These are phyloP conservation scores for Thereva unica DNA, from an alignment of 2,888 invertebrate species.

Conservation along the genomic window DNA sequence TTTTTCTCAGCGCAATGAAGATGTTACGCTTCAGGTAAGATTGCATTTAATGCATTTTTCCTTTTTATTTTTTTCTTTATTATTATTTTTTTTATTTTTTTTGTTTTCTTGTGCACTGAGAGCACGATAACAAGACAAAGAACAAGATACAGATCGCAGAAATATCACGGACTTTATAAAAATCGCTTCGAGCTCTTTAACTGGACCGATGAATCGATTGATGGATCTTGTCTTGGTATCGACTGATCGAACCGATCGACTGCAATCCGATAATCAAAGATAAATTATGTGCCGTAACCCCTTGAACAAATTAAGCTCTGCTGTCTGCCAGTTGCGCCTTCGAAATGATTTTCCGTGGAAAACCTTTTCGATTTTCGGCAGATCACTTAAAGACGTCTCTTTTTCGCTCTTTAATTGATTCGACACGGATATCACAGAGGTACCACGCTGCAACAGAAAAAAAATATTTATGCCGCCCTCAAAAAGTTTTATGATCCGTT, in stretches of 20 bases:
- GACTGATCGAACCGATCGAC: not conserved
- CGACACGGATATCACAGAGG: slow-evolving; percentile 18
- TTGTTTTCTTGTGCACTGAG: slow-evolving; percentile 4
- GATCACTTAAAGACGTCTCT: slow-evolving; percentile 4
- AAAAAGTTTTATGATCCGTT: slow-evolving; percentile 6
- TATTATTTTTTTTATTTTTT: slow-evolving; percentile 10
- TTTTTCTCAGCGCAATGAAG: slow-evolving; percentile 25
- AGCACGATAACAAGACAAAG: slow-evolving; percentile 1
- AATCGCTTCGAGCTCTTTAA: slow-evolving; percentile 19
- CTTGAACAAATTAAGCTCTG: slow-evolving; percentile 19
- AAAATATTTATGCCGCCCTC: slow-evolving; percentile 5
- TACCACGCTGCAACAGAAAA: slow-evolving; percentile 13
- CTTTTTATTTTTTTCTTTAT: not conserved
- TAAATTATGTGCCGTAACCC: not conserved
- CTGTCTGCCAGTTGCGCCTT: not conserved
- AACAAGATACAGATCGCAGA: not conserved
- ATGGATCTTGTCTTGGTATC: not conserved
- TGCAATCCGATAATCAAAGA: slow-evolving; percentile 22
- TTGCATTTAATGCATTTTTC: slow-evolving; percentile 1
- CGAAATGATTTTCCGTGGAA: not conserved
- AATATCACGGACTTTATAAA: slow-evolving; percentile 13
- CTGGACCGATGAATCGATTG: slow-evolving; percentile 15
- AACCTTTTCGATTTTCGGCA: slow-evolving; percentile 14
- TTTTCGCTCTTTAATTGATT: slow-evolving; percentile 22
- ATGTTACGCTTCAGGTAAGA: slow-evolving; percentile 30